Conservation (phyloP, 2,797 vertebrate genomes). For the Yasuhikotakia modesta region DNA sequence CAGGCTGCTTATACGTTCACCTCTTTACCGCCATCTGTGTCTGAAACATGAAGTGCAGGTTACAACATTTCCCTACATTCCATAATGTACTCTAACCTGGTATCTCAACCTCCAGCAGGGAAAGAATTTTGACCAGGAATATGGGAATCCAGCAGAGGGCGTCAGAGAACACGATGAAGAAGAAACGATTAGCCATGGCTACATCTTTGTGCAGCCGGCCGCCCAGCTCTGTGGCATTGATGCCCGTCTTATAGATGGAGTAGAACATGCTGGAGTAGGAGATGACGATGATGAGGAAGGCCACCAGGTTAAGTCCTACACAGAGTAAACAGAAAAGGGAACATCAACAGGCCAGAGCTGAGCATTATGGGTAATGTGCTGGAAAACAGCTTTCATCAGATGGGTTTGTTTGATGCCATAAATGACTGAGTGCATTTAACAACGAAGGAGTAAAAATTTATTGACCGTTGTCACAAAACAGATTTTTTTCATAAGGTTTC, state of each 20-base stretch:
- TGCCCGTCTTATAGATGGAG: conserved; percentile 80
- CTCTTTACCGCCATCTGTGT: no score
- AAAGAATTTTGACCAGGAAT: conserved; percentile 72
- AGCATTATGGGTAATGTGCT: background rate
- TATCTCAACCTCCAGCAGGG: conserved; percentile 71
- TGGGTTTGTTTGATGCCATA: background rate
- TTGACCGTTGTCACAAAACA: background rate
- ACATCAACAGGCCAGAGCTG: background rate
- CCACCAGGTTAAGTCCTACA: conserved; percentile 70
- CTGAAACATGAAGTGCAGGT: no score
- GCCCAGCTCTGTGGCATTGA: conserved; percentile 75
- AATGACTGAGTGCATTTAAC: conserved; percentile 1
- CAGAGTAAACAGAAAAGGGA: background rate
- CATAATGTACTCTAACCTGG: no score
- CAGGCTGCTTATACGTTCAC: no score
- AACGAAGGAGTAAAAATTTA: background rate
- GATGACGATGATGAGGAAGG: conserved; percentile 70
- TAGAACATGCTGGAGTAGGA: conserved; percentile 81
- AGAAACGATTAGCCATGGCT: conserved; percentile 73
- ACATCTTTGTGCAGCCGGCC: conserved; percentile 75
- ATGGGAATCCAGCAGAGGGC: conserved; percentile 86
- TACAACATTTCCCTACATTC: no score
- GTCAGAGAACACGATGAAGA: conserved; percentile 78
- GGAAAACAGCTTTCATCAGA: conserved; percentile 30
- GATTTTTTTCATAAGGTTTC: background rate